Base-by-base conservation (phyloP, 1,140 invertebrate species). In the Chironomus tepperi region DNA sequence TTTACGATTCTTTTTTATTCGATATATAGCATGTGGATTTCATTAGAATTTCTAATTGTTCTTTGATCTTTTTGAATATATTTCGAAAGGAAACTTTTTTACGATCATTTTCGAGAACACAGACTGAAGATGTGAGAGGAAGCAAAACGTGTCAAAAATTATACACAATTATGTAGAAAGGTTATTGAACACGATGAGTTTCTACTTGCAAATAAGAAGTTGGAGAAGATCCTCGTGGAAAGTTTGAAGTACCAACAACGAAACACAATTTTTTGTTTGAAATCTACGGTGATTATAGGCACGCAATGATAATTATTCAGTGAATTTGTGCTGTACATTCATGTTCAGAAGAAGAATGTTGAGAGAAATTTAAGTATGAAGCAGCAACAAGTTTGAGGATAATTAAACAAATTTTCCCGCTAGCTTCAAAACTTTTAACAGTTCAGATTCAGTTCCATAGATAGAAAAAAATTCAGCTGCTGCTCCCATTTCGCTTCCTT, bases 261-360 rank as follows among this genome's bases (percentile, higher is more conserved):
- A n/a, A 57, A 34, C 24, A 34, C 24, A 34, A 15, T n/a, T 57
- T 57, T 15, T 57, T 34, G 1, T 34, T 57, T 9, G 10, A 57
- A 57, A 12, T 9, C 12, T 57, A n/a, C 12, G 1, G 47, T 57
- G n/a, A 57, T 57, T 57, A 57, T 57, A 5, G n/a, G n/a, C 47
- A 57, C 47, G 47, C 47, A 57, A 57, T 57, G 47, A 57, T 57
- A 57, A 57, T 57, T 57, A 57, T 57, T 57, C 47, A 57, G n/a
- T 57, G 47, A 57, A 57, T 57, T 57, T 57, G 12, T 15, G 47
- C 47, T 57, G n/a, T 15, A 57, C n/a, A 57, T 15, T 57, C 47
- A 57, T 34, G 24, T 34, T 34, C 24, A 34, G 5, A 34, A 34
- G 5, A 34, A 34, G 12, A 57, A 57, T 57, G 12, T 12, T 34